These are phyloP conservation scores for Thecophora atra DNA, from an alignment of 2,888 invertebrate genomes.

Conservation along the genomic window DNA sequence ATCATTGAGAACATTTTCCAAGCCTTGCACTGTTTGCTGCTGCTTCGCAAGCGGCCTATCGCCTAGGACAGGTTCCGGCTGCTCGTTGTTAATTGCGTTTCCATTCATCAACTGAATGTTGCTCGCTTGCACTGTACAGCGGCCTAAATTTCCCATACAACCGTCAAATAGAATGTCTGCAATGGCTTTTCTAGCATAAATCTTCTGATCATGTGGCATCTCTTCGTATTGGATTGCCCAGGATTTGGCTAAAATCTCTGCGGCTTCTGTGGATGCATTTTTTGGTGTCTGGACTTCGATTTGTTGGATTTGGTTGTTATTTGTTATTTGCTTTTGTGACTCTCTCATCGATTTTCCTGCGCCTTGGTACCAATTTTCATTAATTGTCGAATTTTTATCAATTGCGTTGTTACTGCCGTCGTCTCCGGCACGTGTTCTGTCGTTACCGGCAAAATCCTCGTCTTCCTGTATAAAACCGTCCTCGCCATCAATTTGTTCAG, in stretches of 20 bases:
- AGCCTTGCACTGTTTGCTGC: neutral
- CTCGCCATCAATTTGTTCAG: conserved; percentile 8
- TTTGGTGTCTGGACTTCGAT: conserved; percentile 1
- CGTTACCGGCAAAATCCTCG: neutral
- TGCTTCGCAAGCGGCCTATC: neutral
- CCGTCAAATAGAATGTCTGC: conserved; percentile 59
- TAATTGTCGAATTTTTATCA: no score
- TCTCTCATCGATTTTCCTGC: neutral
- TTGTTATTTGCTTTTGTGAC: neutral
- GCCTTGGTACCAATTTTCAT: neutral
- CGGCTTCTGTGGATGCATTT: conserved; percentile 44
- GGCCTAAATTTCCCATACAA: conserved; percentile 58
- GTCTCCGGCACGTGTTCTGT: neutral
- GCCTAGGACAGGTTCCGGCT: neutral
- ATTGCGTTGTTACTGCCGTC: no score
- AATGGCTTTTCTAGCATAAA: conserved; percentile 58
- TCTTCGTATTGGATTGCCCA: conserved; percentile 61
- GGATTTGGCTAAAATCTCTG: conserved; percentile 57
- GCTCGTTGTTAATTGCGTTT: neutral
- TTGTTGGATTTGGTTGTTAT: neutral
- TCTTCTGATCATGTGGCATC: conserved; percentile 53
- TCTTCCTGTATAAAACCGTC: conserved; percentile 2
- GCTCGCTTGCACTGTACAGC: neutral
- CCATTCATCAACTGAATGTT: neutral
- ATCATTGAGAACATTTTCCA: conserved; percentile 4